Conservation (phyloP, 1,140 invertebrate species). For the Macrobrachium nipponense region DNA sequence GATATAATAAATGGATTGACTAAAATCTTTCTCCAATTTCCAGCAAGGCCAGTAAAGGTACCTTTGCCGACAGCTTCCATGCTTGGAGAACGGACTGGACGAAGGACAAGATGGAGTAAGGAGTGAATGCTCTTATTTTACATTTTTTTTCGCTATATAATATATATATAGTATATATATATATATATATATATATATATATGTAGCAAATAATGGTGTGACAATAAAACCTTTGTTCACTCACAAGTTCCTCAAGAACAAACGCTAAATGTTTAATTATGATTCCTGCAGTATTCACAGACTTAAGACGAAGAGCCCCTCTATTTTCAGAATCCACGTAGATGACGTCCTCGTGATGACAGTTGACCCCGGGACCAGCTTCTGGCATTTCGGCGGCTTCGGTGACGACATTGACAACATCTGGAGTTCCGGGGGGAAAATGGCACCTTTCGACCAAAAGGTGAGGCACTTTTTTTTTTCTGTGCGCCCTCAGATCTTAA, state of each 20-base stretch:
- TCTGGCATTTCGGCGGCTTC: slow-evolving; percentile 55
- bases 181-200: no score
- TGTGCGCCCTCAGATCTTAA: no score
- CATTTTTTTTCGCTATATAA: no score
- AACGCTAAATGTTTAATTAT: neutral
- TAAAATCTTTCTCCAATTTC: neutral
- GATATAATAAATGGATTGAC: neutral
- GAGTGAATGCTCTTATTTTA: no score
- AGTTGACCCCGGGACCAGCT: slow-evolving; percentile 54
- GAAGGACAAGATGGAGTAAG: slow-evolving; percentile 6
- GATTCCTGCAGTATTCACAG: neutral
- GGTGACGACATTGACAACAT: slow-evolving; percentile 69
- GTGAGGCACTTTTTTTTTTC: slow-evolving; percentile 73
- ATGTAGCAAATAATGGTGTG: no score
- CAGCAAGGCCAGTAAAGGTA: slow-evolving; percentile 58
- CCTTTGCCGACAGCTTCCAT: slow-evolving; percentile 67
- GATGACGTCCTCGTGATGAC: slow-evolving; percentile 40
- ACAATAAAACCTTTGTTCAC: no score
- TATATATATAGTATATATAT: no score
- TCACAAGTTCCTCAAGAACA: neutral
- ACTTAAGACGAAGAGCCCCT: neutral
- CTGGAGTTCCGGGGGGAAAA: slow-evolving; percentile 67
- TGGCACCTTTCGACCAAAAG: slow-evolving; percentile 80
- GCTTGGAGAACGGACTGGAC: slow-evolving; percentile 67
- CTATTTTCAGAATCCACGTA: slow-evolving; percentile 23